Base-by-base conservation (phyloP, 1,140 invertebrate genomes). In the Heliconius hermathena region DNA sequence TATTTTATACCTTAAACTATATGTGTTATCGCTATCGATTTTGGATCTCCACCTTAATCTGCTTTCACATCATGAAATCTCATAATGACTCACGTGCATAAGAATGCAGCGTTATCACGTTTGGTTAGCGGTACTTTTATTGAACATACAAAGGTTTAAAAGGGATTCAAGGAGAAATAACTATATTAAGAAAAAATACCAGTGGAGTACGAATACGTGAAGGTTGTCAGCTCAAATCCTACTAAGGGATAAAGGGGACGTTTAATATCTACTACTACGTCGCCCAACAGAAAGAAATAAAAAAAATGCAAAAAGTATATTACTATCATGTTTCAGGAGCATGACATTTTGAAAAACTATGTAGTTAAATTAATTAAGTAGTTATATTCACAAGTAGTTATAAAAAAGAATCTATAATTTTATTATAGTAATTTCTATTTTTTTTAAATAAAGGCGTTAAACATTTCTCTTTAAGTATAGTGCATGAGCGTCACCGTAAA, bases 401-500 rank as follows among this genome's bases (percentile, higher is more conserved):
- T 26, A 26, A 26, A 46, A 46, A 13, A 49, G 16, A 49, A 49
- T 20, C 49, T 52, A 20, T 52, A 3, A 22, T 22, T 22, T 22
- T 29, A 22, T 36, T 22, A 22, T n/a, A 66, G 9, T 16, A 26
- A 26, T 29, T 66, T 66, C 1, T 66, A 66, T 66, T 66, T 66
- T 66, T 66, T 1, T 18, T 54, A 16, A 13, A 29, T 29, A 26
- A 29, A 66, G 26, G 26, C 60, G 60, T 66, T 66, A 66, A 66
- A 29, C 26, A 66, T 66, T 66, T 66, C 13, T 60, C 60, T 66
- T 66, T 29, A 80, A 79, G 80, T 71, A 80, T 83, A 83, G 84
- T 84, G 52, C 60, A 57, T 73, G 13, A 70, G 82, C 80, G 78
- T 86, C 83, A 86, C 84, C 81, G 75, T 71, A 77, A 74, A 76